phyloP scores from a whole-genome alignment of 2,888 invertebrate species.

The Gandaritis pyraliata region DNA sequence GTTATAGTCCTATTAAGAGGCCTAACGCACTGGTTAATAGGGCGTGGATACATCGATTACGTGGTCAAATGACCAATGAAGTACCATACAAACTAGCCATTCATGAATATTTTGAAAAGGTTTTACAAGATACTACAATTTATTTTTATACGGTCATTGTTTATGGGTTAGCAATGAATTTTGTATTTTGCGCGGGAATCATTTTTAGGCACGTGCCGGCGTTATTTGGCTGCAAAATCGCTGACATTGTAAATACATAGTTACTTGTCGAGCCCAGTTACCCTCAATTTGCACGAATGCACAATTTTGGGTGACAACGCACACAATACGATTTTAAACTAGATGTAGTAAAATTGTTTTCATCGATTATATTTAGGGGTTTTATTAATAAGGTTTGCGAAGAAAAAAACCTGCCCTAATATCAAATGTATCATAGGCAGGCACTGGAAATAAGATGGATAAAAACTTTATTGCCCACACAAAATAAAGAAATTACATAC shows the following conservation, averaged over 20 bases:
- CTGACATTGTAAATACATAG: conserved; percentile 1
- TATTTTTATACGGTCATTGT: neutral
- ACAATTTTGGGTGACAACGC: neutral
- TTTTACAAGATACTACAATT: conserved; percentile 9
- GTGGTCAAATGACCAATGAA: conserved; percentile 13
- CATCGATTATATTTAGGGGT: neutral
- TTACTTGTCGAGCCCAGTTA: neutral
- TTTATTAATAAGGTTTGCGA: neutral
- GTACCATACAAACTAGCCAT: conserved; percentile 1
- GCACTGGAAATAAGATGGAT: too few relatives aligned
- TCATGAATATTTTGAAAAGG: conserved; percentile 26
- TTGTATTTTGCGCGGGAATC: conserved; percentile 2
- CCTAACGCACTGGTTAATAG: conserved; percentile 24
- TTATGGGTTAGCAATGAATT: conserved; percentile 1
- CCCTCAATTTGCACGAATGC: neutral
- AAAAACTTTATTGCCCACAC: too few relatives aligned
- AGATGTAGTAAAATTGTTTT: neutral
- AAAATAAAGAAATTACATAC: too few relatives aligned
- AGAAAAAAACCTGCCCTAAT: too few relatives aligned
- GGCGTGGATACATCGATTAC: conserved; percentile 26
- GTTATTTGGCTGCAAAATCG: conserved; percentile 4
- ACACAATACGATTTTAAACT: neutral
- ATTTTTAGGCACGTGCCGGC: neutral
- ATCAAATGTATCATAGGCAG: too few relatives aligned
- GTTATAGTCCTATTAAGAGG: conserved; percentile 12